Evolutionary conservation across 2,888 invertebrate species (phyloP), one percentile per base, ranked within the genome.

Genomic region (Polylopha cassiicola): DNA sequence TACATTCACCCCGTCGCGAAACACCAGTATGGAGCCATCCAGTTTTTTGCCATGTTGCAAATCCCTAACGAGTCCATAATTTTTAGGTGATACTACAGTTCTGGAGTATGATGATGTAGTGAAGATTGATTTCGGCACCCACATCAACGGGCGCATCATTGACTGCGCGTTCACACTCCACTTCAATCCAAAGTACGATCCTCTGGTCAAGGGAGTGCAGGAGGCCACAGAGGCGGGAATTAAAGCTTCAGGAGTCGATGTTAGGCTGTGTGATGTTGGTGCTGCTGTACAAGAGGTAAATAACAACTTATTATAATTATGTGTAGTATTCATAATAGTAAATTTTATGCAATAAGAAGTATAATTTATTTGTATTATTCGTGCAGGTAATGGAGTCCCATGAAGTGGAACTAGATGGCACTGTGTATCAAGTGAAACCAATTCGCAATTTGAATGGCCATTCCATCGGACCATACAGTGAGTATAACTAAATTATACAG

Each of bases 221-320:
- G 99, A 98, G 72, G 99, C 99, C 3, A 99, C 99, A 0, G 98
- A 99, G 68, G 98, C 99, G 2, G 99, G 99, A 15, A 99, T 99
- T 54, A 92, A 90, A 77, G 94, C 92, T 46, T 93, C 96, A 1
- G 99, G 99, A 8, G 98, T 99, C 47, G 99, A 99, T 75, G 99
- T 97, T 1, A 92, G 97, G 65, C 88, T 99, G 42, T 98, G 99
- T 73, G 99, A 99, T 64, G 93, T 99, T 50, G 99, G 95, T 6
- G 94, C 96, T 47, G 95, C 95, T 1, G 97, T 99, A 55, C 99
- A 99, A 72, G 99, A 99, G 87, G 85, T 81, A 53, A 44, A 20
- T n/a, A 6, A 20, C n/a, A n/a, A n/a, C n/a, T 9, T 22, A 5
- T 26, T 23, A 11, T 22, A 1, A 6, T 4, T 4, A n/a, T 33